These are phyloP conservation scores for Buphagus erythrorhynchus DNA, from an alignment of 2,797 vertebrate genomes.

Conservation along the genomic window DNA sequence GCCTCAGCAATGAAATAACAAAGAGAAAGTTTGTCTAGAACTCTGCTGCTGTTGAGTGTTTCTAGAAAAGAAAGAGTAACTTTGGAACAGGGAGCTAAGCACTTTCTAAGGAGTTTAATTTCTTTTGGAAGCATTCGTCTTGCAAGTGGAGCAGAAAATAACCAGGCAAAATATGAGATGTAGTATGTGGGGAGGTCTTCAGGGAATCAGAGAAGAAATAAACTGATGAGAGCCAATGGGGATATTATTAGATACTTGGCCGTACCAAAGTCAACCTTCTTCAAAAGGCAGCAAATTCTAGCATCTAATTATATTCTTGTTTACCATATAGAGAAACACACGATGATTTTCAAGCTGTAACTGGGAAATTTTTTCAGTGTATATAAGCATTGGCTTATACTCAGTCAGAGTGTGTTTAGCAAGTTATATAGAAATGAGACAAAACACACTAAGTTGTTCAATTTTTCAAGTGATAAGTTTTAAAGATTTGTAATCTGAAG, in stretches of 20 bases:
- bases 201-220: not conserved
- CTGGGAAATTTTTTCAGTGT: not conserved
- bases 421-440: not conserved
- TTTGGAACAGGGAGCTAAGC: not conserved
- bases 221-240: not conserved
- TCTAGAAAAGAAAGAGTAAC: not conserved
- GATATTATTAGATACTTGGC: not conserved
- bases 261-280: not conserved
- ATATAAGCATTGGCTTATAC: not conserved
- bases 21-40: not conserved
- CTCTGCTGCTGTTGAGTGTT: not conserved
- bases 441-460: not conserved
- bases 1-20: not conserved
- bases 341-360: not conserved
- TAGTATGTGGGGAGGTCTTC: not conserved
- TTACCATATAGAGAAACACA: not conserved
- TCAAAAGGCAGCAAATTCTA: not conserved
- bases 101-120: not conserved
- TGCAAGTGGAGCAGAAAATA: constrained; percentile 10
- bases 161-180: not conserved
- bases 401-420: not conserved
- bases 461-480: not conserved
- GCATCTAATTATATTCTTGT: not conserved
- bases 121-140: not conserved
- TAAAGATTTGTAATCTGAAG: not conserved